phyloP scores from a whole-genome alignment of 2,888 invertebrate genomes.

The Clitarchus hookeri region DNA sequence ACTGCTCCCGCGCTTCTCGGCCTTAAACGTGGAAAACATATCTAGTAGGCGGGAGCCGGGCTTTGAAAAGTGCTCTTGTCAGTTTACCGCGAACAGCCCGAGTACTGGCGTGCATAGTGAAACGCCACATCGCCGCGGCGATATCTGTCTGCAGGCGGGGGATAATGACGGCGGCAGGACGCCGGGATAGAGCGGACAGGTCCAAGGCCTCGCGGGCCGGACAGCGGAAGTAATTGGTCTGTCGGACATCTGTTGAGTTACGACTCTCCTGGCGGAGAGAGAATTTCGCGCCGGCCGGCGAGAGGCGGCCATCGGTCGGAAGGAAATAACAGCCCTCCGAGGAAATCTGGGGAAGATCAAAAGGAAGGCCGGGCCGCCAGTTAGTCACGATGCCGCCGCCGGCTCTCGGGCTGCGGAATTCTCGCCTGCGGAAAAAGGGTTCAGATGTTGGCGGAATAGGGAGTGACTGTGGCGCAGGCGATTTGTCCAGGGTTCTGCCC shows the following conservation, averaged over 20 bases:
- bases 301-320: not conserved
- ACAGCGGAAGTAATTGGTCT: constrained; percentile 6
- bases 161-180: not conserved
- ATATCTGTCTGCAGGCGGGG: not conserved
- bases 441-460: no score
- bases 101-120: not conserved
- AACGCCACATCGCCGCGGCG: not conserved
- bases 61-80: no score
- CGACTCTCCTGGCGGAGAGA: not conserved
- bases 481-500: no score
- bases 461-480: no score
- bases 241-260: not conserved
- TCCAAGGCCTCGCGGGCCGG: not conserved
- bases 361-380: not conserved
- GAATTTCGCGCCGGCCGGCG: not conserved
- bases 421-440: no score
- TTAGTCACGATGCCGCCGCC: not conserved
- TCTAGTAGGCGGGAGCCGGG: no score
- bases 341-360: not conserved
- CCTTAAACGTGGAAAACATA: no score
- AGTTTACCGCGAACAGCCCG: no score
- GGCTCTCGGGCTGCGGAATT: no score
- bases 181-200: not conserved
- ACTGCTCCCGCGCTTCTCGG: no score
- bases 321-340: constrained; percentile 2